Evolutionary conservation across 1,140 invertebrate genomes (phyloP).

Genomic region (Nephotettix cincticeps): DNA sequence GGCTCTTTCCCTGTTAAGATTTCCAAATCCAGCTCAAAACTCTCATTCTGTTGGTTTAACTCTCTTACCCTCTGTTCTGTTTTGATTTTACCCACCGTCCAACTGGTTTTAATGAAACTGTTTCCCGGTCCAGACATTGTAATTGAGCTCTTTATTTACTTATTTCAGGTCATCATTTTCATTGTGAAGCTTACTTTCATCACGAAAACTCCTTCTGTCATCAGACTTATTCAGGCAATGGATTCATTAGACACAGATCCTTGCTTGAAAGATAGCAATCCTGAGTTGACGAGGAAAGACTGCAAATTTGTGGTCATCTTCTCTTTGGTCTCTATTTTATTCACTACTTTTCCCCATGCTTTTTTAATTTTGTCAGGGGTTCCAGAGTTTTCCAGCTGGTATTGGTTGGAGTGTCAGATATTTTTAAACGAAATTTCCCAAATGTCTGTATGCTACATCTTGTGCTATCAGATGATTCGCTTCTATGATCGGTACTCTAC

Average conservation of each 20-base stretch:
- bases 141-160: neutral
- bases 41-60: neutral
- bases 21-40: neutral
- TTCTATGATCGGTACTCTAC: neutral
- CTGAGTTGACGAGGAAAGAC: neutral
- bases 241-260: neutral
- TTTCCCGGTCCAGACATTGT: neutral
- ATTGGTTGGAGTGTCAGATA: neutral
- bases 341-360: neutral
- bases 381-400: neutral
- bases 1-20: neutral
- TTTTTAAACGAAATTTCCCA: neutral
- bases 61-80: neutral
- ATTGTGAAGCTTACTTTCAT: neutral
- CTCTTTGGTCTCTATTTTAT: neutral
- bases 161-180: neutral
- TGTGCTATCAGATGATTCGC: constrained; percentile 6
- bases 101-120: neutral
- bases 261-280: neutral
- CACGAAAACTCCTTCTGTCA: neutral
- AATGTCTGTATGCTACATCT: neutral
- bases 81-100: neutral
- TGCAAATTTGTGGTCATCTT: neutral
- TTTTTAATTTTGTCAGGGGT: too few species aligned
- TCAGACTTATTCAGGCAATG: neutral